Evolutionary conservation across 1,140 invertebrate species (phyloP).

Genomic region (Ylistrum balloti): DNA sequence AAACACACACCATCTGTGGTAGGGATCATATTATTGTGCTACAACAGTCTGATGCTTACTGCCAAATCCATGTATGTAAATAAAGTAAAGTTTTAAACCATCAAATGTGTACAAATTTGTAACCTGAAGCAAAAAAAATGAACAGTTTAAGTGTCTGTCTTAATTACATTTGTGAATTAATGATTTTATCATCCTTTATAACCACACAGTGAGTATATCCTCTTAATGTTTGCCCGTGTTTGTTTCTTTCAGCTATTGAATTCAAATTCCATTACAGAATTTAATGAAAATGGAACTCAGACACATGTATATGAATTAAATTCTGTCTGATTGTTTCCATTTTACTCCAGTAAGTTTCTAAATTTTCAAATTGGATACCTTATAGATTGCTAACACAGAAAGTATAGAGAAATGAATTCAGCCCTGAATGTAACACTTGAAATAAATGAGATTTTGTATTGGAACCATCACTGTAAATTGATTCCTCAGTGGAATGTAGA

Average conservation of each 20-base stretch:
- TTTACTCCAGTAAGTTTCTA: neutral
- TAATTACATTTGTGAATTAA: slow-evolving; percentile 1
- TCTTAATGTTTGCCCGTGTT: no score
- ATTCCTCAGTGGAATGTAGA: neutral
- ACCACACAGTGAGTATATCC: no score
- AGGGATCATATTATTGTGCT: no score
- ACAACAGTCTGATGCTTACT: no score
- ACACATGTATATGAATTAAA: slow-evolving; percentile 12
- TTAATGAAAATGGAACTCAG: slow-evolving; percentile 8
- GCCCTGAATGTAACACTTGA: neutral
- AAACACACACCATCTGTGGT: no score
- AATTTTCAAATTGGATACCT: neutral
- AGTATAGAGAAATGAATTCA: neutral
- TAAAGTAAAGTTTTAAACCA: no score
- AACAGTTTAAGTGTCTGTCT: neutral
- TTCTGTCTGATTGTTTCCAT: neutral
- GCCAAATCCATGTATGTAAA: no score
- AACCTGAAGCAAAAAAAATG: no score
- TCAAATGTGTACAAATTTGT: no score
- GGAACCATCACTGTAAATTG: neutral
- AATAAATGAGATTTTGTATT: slow-evolving; percentile 31
- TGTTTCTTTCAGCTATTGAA: neutral
- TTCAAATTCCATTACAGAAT: neutral
- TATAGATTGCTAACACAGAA: neutral
- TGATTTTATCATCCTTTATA: neutral